Evolutionary conservation across 1,140 invertebrate genomes (phyloP).

Genomic region (Bombus pascuorum): DNA sequence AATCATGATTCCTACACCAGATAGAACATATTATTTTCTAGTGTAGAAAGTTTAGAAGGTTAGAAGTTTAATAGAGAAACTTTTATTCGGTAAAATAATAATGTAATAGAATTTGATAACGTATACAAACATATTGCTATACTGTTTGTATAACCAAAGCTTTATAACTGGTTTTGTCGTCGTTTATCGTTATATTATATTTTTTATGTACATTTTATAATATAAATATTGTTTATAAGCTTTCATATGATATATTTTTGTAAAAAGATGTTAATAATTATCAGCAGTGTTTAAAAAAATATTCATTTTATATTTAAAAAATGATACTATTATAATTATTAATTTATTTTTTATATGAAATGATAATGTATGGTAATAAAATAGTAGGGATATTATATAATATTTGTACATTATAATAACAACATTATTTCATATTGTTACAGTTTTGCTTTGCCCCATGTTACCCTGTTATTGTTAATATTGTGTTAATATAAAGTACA

Average conservation of each 20-base stretch:
- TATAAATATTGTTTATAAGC: background rate
- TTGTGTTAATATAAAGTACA: background rate
- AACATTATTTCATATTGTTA: background rate
- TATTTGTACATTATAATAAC: background rate
- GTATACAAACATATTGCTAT: background rate
- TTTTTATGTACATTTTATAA: background rate
- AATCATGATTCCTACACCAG: background rate
- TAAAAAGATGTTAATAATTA: background rate
- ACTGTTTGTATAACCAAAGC: background rate
- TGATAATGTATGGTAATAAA: background rate
- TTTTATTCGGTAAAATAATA: background rate
- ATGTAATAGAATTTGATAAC: background rate
- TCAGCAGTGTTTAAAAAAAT: background rate
- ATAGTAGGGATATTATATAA: background rate
- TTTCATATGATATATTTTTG: background rate
- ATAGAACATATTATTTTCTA: background rate
- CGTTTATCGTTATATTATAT: background rate
- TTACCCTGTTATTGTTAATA: slow-evolving; percentile 13
- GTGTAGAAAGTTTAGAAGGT: no score
- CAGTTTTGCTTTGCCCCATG: slow-evolving; percentile 8
- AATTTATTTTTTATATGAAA: slow-evolving; percentile 1
- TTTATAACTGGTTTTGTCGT: background rate
- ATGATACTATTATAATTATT: background rate
- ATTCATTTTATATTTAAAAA: background rate
- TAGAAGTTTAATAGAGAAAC: no score